Evolutionary conservation across 2,888 invertebrate genomes (phyloP).

Genomic region (Lasioglossum malachurum): DNA sequence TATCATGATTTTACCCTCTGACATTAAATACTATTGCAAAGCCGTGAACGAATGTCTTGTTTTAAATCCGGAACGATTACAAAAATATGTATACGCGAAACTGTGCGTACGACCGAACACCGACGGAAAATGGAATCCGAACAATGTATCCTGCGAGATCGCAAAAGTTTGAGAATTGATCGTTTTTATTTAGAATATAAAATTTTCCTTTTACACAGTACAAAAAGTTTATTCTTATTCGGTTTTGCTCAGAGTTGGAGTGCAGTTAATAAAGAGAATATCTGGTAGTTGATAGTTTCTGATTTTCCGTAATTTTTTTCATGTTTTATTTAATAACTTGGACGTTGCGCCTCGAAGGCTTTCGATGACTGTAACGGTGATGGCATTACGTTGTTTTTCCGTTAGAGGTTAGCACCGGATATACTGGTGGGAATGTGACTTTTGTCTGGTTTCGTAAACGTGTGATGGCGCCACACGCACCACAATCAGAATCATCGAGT

Average conservation of each 20-base stretch:
- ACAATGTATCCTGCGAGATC: constrained; percentile 79
- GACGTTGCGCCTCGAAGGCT: background rate
- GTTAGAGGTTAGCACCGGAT: constrained; percentile 58
- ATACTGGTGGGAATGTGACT: constrained; percentile 38
- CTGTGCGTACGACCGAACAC: constrained; percentile 85
- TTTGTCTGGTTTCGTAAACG: constrained; percentile 49
- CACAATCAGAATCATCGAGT: constrained; percentile 66
- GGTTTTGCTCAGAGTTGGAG: background rate
- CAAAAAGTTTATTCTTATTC: constrained; percentile 7
- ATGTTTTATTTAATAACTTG: background rate
- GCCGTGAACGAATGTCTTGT: constrained; percentile 92
- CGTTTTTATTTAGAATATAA: background rate
- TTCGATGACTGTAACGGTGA: background rate
- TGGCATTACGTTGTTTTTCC: constrained; percentile 16
- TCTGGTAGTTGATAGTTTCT: background rate
- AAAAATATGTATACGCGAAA: constrained; percentile 92
- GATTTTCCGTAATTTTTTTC: background rate
- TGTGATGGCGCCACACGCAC: constrained; percentile 73
- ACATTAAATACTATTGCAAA: constrained; percentile 92
- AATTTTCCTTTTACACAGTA: background rate
- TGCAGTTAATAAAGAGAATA: background rate
- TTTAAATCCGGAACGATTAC: constrained; percentile 94
- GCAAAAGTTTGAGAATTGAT: constrained; percentile 71
- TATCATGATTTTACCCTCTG: constrained; percentile 93
- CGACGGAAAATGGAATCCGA: constrained; percentile 71